Evolutionary conservation across 2,888 invertebrate species (phyloP), one percentile per base, ranked within the genome.

Genomic region (Drosophila stalkeri): DNA sequence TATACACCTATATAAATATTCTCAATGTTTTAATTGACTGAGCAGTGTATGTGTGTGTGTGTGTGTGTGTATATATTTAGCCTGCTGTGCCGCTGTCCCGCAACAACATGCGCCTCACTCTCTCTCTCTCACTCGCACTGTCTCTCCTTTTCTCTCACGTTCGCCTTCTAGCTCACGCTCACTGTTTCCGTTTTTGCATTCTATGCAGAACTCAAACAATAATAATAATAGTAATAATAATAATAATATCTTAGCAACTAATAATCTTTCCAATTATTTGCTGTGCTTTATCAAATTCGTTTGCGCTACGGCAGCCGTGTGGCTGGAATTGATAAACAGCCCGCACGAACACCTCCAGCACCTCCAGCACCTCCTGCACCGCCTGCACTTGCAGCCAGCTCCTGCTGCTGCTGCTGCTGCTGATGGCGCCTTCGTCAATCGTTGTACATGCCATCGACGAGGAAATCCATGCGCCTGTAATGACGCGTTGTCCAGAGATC

Each of bases 391-490:
- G 55, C 49, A 54, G 41, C 51, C 4, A 47, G 44, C 44, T 54
- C 46, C 27, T 56, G 66, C 20, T 77, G 47, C 55, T 76, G 80
- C 12, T 41, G 57, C 11, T 52, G 60, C 27, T 55, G 65, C 18
- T 77, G 81, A n/a, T 46, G 69, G 16, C 78, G 64, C 51, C 84
- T 86, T 80, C 75, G 92, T 93, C 92, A 97, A 91, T 97, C 97
- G 93, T 97, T 97, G 91, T 97, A 97, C 96, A 97, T 97, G 85
- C 97, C 97, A 93, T 97, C 97, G 64, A 97, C 96, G 16, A 97
- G 94, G 91, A 97, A 97, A 93, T 97, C 97, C 97, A 97, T 97
- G 91, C 97, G 94, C 75, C 96, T 95, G 89, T 97, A 97, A 92
- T 97, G 97, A 81, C 97, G 94, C 79, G 97, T 96, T 83, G 96